These are phyloP conservation scores for Potamilus streckersoni DNA, from an alignment of 1,140 invertebrate species.

Conservation along the genomic window DNA sequence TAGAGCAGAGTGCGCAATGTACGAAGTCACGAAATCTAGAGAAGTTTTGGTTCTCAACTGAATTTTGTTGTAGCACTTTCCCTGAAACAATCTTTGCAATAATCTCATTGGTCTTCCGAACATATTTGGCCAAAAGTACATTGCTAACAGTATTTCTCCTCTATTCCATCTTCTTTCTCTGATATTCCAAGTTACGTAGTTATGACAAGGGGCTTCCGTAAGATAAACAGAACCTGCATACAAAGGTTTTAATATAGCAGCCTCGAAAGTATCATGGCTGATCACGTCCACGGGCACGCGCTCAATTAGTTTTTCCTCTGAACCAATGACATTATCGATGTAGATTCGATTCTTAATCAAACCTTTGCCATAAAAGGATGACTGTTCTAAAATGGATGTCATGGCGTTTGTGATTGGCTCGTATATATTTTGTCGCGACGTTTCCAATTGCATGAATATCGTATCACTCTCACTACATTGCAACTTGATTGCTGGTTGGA, in stretches of 20 bases:
- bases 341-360: constrained; percentile 60
- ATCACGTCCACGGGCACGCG: constrained; percentile 60
- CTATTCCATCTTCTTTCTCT: constrained; percentile 27
- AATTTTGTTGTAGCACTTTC: not conserved
- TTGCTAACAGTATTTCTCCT: constrained; percentile 57
- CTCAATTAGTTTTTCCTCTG: constrained; percentile 50
- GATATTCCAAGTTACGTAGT: constrained; percentile 10
- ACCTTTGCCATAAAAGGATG: constrained; percentile 58
- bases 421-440: constrained; percentile 33
- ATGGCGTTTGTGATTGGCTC: constrained; percentile 61
- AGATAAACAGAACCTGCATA: constrained; percentile 44
- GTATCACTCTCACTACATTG: constrained; percentile 30
- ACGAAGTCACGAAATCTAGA: constrained; percentile 15
- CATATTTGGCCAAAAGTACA: not conserved
- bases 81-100: constrained; percentile 1
- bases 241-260: constrained; percentile 54
- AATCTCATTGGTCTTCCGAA: constrained; percentile 1
- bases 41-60: not conserved
- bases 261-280: constrained; percentile 63
- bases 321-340: constrained; percentile 59
- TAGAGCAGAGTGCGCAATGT: constrained; percentile 27
- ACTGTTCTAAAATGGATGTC: constrained; percentile 52
- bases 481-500: constrained; percentile 55
- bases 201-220: not conserved
- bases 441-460: constrained; percentile 20